A percentile compares a stretch with the other conserved stretches of the same genome.
These are phyloP conservation scores for Drosophila murphyi DNA, from an alignment of 1,140 invertebrate genomes.

Conservation along the genomic window DNA sequence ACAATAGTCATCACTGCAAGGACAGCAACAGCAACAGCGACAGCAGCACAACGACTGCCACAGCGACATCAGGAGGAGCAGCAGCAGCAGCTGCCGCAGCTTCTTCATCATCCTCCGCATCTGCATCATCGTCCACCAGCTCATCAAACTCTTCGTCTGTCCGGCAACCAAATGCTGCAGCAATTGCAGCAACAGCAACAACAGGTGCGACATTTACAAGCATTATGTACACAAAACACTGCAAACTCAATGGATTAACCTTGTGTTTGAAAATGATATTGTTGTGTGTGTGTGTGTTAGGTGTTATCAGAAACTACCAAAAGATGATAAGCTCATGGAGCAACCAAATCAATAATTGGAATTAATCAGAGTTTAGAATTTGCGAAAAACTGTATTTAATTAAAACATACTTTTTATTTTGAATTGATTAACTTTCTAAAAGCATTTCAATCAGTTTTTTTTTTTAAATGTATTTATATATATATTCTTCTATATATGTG, in stretches of 20 bases:
- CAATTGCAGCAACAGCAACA: constrained; percentile 46
- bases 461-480: no score
- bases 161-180: constrained; percentile 45
- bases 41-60: constrained; percentile 35
- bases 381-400: no score
- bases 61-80: constrained; percentile 18
- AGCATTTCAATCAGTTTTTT: no score
- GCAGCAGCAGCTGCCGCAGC: constrained; percentile 18
- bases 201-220: constrained; percentile 54
- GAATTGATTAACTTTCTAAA: no score
- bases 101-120: constrained; percentile 25
- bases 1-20: constrained; percentile 35
- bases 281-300: background rate
- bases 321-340: constrained; percentile 13
- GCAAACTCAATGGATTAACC: background rate
- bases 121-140: constrained; percentile 34
- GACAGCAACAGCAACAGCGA: constrained; percentile 47
- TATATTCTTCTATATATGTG: background rate
- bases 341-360: constrained; percentile 6
- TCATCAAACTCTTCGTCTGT: constrained; percentile 31
- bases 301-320: constrained; percentile 13
- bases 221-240: constrained; percentile 2
- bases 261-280: background rate
- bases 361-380: no score
- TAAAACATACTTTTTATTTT: no score